Evolutionary conservation across 2,888 invertebrate genomes (phyloP).

Genomic region (Ephialtes manifestator): DNA sequence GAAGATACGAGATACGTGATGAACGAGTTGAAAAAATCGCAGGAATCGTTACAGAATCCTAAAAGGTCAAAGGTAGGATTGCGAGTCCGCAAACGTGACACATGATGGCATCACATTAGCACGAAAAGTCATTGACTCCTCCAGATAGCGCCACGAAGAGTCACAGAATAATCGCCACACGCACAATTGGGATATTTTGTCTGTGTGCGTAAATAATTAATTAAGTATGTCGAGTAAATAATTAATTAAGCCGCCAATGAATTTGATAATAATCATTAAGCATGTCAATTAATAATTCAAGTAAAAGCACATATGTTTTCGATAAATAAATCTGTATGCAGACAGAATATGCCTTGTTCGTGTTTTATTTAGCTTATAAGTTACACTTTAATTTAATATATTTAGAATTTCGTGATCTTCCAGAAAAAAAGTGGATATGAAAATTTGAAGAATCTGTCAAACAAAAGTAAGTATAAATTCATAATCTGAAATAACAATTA

Average conservation of each 20-base stretch:
- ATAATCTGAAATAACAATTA: not conserved
- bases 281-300: conserved; percentile 8
- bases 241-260: conserved; percentile 30
- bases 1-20: conserved; percentile 80
- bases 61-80: conserved; percentile 70
- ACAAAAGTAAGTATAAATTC: conserved; percentile 50
- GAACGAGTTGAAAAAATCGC: conserved; percentile 77
- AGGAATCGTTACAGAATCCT: conserved; percentile 74
- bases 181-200: conserved; percentile 67
- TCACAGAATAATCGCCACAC: conserved; percentile 34
- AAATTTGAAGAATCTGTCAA: conserved; percentile 43
- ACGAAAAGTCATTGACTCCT: conserved; percentile 43
- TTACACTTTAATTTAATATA: not conserved
- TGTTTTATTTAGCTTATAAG: conserved; percentile 38
- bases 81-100: conserved; percentile 57
- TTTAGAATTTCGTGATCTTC: conserved; percentile 42
- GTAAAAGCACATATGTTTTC: conserved; percentile 38
- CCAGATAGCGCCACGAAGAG: conserved; percentile 22
- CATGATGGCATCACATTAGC: conserved; percentile 44
- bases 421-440: conserved; percentile 54
- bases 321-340: conserved; percentile 69
- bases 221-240: conserved; percentile 38
- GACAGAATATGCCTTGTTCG: conserved; percentile 66
- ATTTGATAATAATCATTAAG: conserved; percentile 27
- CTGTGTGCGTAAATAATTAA: conserved; percentile 49